Conservation (phyloP, 2,888 invertebrate species). For the Bibio marci region DNA sequence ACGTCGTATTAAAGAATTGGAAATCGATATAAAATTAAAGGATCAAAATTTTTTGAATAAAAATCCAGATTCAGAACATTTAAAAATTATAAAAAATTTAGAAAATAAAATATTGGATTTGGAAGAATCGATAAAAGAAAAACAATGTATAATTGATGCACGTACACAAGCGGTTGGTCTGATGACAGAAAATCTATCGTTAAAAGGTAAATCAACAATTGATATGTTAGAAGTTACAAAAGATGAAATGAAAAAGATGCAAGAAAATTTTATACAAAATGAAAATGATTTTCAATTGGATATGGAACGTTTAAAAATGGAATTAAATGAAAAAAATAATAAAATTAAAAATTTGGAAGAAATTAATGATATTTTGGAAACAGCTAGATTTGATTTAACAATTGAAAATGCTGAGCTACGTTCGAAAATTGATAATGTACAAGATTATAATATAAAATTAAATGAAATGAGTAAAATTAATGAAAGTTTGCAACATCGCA, state of each 20-base stretch:
- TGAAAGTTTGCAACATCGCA: constrained; percentile 14
- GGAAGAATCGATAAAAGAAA: constrained; percentile 66
- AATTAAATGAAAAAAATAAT: constrained; percentile 37
- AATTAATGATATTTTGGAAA: constrained; percentile 35
- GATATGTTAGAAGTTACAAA: constrained; percentile 61
- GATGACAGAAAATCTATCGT: constrained; percentile 50
- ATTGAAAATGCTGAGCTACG: constrained; percentile 31
- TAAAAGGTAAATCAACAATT: constrained; percentile 45
- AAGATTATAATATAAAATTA: constrained; percentile 17
- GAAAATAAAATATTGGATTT: constrained; percentile 46
- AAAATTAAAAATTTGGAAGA: constrained; percentile 38
- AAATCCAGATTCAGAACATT: constrained; percentile 9
- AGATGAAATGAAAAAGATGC: constrained; percentile 65
- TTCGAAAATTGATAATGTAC: constrained; percentile 26
- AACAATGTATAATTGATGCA: constrained; percentile 67
- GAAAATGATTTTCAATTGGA: constrained; percentile 56
- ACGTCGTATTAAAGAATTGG: constrained; percentile 20
- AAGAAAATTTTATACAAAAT: constrained; percentile 52
- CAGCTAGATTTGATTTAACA: constrained; percentile 32
- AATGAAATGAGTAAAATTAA: constrained; percentile 14
- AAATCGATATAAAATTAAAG: constrained; percentile 2
- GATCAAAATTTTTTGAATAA: constrained; percentile 1
- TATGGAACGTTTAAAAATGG: constrained; percentile 35
- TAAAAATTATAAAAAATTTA: constrained; percentile 11
- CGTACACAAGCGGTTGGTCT: constrained; percentile 61